Conservation (phyloP, 2,888 invertebrate species). For the Atethmia centrago region DNA sequence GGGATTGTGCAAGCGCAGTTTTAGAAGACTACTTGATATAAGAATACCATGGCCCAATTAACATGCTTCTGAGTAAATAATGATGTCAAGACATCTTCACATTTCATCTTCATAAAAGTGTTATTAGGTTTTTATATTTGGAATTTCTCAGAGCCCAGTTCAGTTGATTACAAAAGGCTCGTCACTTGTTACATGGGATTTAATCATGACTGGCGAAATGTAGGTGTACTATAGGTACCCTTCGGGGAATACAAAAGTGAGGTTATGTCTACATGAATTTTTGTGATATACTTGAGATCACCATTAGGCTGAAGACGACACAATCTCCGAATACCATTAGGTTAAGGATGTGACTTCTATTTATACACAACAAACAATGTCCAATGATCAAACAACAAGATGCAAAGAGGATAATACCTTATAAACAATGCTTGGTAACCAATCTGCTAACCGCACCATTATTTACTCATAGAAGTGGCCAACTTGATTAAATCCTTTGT, state of each 20-base stretch:
- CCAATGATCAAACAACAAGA: slow-evolving; percentile 25
- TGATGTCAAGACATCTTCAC: not conserved
- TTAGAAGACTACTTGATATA: not conserved
- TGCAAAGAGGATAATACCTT: slow-evolving; percentile 14
- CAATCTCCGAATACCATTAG: not conserved
- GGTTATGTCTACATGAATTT: not conserved
- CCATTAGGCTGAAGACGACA: not conserved
- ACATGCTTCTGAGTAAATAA: not conserved
- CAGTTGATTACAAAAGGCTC: not conserved
- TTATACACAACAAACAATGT: slow-evolving; percentile 8
- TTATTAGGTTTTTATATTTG: not conserved
- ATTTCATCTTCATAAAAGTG: not conserved
- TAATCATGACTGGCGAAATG: not conserved
- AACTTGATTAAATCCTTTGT: slow-evolving; percentile 56
- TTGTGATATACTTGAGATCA: not conserved
- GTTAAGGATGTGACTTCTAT: not conserved
- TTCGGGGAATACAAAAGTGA: not conserved
- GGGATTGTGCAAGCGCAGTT: no score
- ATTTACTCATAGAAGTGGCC: slow-evolving; percentile 6
- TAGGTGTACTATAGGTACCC: no score
- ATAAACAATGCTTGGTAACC: slow-evolving; percentile 6
- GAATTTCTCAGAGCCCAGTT: not conserved
- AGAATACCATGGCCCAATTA: not conserved
- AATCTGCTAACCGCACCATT: slow-evolving; percentile 26
- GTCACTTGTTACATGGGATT: not conserved